phyloP scores from a whole-genome alignment of 2,888 invertebrate genomes.

The Aporophyla nigra region DNA sequence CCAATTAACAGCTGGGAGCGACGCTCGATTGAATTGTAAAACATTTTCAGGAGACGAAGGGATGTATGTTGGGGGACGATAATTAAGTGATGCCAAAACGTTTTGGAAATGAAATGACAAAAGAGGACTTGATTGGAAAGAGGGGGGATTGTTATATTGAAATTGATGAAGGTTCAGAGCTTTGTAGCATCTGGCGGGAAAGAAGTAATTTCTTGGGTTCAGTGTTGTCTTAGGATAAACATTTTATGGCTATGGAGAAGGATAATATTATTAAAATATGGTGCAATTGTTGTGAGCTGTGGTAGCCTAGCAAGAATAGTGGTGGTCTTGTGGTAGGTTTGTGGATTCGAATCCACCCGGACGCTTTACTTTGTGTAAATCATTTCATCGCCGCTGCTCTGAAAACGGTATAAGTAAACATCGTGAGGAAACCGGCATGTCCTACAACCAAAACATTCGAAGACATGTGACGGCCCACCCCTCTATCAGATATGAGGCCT shows the following conservation, averaged over 20 bases:
- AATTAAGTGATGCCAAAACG: conserved; percentile 37
- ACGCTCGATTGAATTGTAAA: conserved; percentile 83
- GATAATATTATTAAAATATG: background rate
- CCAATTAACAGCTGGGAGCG: conserved; percentile 81
- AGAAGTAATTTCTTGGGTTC: background rate
- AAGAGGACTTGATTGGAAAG: background rate
- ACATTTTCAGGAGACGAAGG: conserved; percentile 74
- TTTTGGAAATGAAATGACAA: conserved; percentile 15
- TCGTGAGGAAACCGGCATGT: too few species aligned
- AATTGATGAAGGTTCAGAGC: background rate
- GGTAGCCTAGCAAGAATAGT: too few species aligned
- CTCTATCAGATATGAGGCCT: too few species aligned
- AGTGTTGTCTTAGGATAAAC: background rate
- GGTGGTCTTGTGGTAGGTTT: too few species aligned
- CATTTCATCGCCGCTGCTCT: too few species aligned
- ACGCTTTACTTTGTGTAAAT: too few species aligned
- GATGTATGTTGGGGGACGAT: conserved; percentile 65
- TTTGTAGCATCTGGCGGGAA: background rate
- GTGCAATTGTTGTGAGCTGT: too few species aligned
- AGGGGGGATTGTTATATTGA: background rate
- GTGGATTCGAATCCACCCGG: too few species aligned
- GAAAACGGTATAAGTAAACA: too few species aligned
- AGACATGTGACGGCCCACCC: too few species aligned
- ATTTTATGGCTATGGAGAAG: background rate
- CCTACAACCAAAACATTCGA: too few species aligned